Evolutionary conservation across 1,140 invertebrate genomes (phyloP), one percentile per base, ranked within the genome.

Genomic region (Leptinotarsa texana): DNA sequence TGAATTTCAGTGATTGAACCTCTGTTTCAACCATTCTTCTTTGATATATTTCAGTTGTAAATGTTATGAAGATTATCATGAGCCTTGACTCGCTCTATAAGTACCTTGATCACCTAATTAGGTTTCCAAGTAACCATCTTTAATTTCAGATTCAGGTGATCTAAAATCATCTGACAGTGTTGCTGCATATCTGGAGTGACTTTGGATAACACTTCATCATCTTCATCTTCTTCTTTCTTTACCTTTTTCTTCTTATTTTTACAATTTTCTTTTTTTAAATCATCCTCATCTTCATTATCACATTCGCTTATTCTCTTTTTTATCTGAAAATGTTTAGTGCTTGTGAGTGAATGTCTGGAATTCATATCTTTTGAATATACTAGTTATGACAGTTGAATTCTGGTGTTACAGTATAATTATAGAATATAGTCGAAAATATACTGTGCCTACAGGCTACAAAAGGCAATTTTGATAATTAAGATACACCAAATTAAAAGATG

Each of bases 121-220:
- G 91, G 91, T 77, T 90, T 91, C 91, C 91, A 93, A 2, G 89
- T 90, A 67, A 92, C 91, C 42, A 89, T 84, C 27, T 86, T 83
- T 87, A 93, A 90, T 86, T 93, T 93, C 62, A 91, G 88, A 81
- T 93, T 93, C 27, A 93, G 86, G 83, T 93, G 92, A 72, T 89
- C 88, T n/a, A 93, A 84, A 80, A 93, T 92, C 13, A 92, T 86
- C 4, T 88, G 87, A 80, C 87, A 90, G 13, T 89, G 88, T 51
- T 87, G 82, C 75, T 88, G 88, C 78, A 89, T 89, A 76, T 89
- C 88, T 18, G 86, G 85, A 49, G 87, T 86, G 68, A 89, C 80
- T 75, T 85, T 84, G 76, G 84, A 85, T 4, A 88, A 85, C 13
- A 86, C 84, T 74, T 90, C 88, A 81, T 87, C 88, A 80, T 89